These are phyloP conservation scores for Drosophila sordidapex DNA, from an alignment of 2,888 invertebrate species.

Conservation along the genomic window DNA sequence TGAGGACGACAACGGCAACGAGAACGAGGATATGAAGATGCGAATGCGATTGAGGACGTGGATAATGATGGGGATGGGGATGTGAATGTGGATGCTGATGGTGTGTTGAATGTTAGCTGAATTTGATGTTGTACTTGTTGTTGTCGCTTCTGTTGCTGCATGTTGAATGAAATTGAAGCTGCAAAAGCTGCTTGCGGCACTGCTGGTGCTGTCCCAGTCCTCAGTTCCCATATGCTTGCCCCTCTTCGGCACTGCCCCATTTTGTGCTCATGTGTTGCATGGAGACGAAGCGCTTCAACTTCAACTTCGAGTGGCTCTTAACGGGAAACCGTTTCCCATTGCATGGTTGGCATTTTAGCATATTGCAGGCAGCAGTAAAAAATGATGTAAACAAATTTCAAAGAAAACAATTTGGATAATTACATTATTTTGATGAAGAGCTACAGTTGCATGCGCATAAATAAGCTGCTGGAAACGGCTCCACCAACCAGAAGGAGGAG, in stretches of 20 bases:
- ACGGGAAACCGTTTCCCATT: conserved; percentile 72
- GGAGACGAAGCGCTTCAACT: conserved; percentile 31
- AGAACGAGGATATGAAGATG: conserved; percentile 15
- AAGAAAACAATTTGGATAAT: conserved; percentile 80
- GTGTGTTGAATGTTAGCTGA: conserved; percentile 5
- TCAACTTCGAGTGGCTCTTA: conserved; percentile 72
- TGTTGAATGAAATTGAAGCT: conserved; percentile 69
- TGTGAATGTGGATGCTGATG: background rate
- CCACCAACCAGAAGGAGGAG: background rate
- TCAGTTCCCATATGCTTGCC: conserved; percentile 10
- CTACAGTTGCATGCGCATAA: conserved; percentile 72
- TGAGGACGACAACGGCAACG: conserved; percentile 7
- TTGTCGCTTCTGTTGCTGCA: conserved; percentile 23
- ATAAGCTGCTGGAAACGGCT: conserved; percentile 41
- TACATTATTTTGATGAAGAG: conserved; percentile 80
- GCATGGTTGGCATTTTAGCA: conserved; percentile 57
- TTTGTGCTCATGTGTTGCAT: conserved; percentile 28
- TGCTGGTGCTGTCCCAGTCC: conserved; percentile 9
- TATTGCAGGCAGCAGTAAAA: conserved; percentile 47
- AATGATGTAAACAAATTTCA: conserved; percentile 79
- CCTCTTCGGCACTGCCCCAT: conserved; percentile 1
- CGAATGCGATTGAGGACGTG: conserved; percentile 9
- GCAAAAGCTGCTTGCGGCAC: conserved; percentile 54
- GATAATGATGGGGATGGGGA: conserved; percentile 33
- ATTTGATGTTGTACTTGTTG: conserved; percentile 38